Evolutionary conservation across 2,888 invertebrate species (phyloP), one percentile per base, ranked within the genome.

Genomic region (Galerucella pusilla): DNA sequence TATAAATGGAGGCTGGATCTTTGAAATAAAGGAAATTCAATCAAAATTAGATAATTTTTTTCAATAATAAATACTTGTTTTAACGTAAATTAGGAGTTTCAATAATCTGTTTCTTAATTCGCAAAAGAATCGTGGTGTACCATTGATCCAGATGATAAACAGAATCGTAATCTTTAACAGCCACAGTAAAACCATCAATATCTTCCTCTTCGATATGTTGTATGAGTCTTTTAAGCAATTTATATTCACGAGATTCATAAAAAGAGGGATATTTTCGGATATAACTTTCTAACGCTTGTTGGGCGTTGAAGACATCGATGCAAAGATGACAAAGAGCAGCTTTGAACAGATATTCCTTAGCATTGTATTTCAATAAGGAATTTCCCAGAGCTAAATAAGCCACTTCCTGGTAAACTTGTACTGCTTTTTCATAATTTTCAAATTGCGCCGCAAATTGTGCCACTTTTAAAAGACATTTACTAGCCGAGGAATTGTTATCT

Each of bases 261-360:
- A 99, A 99, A 85, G 97, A 96, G 52, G 99, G 99, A 88, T 97
- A 98, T 16, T 96, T 94, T 82, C 95, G 95, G 83, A 94, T 93
- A 89, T 99, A 99, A 87, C 96, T 95, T 87, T 97, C 96, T 76
- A 99, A 89, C 4, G 98, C 98, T 88, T 96, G 96, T 86, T 96
- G 95, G 65, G 97, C 97, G 90, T 99, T 97, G 76, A 98, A 90
- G 63, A 95, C 90, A 88, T 99, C 99, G 72, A 98, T 94, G 88
- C 98, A 98, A 71, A 99, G 91, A 88, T 99, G 98, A 88, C 99
- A 99, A 5, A 99, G 91, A 6, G 96, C 95, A 11, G 99, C 98
- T 72, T 97, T 93, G 91, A 99, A 99, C 90, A 98, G 97, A 88
- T 99, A 97, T 88, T 99, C 99, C 88, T 98, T 99, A 42, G 98